Evolutionary conservation across 2,888 invertebrate genomes (phyloP).

Genomic region (Cryptus armator): DNA sequence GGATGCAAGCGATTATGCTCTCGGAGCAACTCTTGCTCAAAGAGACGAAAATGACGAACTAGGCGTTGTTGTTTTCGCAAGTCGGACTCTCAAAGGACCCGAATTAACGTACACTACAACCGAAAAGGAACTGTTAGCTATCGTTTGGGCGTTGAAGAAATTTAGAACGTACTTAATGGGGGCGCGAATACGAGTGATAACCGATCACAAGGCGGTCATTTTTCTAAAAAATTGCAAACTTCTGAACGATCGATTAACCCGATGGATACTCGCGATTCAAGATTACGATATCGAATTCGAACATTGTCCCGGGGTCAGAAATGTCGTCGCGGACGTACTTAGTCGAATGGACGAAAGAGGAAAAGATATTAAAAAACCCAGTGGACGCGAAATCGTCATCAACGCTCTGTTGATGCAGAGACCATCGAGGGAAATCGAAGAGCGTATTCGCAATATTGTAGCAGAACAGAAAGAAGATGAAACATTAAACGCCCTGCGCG

Average conservation of each 20-base stretch:
- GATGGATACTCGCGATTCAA: constrained; percentile 44
- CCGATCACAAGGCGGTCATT: constrained; percentile 55
- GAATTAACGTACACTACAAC: constrained; percentile 39
- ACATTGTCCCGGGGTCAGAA: constrained; percentile 39
- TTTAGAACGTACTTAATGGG: constrained; percentile 46
- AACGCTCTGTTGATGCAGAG: too few species aligned
- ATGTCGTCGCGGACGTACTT: constrained; percentile 18
- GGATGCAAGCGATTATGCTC: constrained; percentile 62
- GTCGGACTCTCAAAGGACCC: constrained; percentile 53
- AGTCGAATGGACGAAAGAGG: neutral
- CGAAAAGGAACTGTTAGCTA: constrained; percentile 45
- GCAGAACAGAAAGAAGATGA: too few species aligned
- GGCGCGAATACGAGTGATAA: constrained; percentile 9
- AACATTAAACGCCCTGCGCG: too few species aligned
- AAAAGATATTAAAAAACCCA: neutral
- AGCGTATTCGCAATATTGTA: too few species aligned
- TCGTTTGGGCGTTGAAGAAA: constrained; percentile 22
- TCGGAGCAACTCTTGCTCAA: constrained; percentile 58
- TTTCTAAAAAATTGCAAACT: constrained; percentile 33
- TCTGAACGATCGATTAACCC: neutral
- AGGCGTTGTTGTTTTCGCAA: constrained; percentile 71
- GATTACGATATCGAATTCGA: constrained; percentile 27
- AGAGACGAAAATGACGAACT: constrained; percentile 28
- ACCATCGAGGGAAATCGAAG: too few species aligned
- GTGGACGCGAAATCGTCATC: too few species aligned